Evolutionary conservation across 2,797 vertebrate species (phyloP).

Genomic region (Tapirus indicus): DNA sequence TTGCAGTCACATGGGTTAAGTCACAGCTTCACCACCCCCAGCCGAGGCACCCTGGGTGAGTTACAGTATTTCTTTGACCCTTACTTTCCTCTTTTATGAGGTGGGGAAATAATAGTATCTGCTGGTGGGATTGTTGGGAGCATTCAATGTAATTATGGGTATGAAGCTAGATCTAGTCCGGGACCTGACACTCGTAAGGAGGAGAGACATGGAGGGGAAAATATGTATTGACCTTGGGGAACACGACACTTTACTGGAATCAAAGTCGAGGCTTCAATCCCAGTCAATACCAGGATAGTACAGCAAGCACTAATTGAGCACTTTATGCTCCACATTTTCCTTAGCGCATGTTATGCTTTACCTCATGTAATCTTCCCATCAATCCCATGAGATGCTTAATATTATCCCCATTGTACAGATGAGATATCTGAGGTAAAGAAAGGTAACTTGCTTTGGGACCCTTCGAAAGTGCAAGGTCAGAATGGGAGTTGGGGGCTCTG

Average conservation of each 20-base stretch:
- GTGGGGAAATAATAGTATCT: background rate
- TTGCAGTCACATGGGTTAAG: background rate
- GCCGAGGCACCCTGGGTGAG: background rate
- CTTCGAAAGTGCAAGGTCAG: background rate
- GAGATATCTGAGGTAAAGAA: background rate
- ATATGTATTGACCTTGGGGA: background rate
- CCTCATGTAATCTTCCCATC: background rate
- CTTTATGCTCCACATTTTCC: background rate
- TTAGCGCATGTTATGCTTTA: background rate
- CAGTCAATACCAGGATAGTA: background rate
- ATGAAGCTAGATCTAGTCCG: background rate
- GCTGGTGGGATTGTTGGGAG: background rate
- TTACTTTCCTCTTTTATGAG: background rate
- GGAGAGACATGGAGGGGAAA: background rate
- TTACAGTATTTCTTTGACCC: background rate
- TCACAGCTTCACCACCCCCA: background rate
- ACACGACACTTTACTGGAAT: background rate
- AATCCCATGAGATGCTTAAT: background rate
- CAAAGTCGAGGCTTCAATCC: background rate
- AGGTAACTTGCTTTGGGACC: background rate
- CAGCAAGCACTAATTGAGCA: background rate
- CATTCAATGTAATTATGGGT: background rate
- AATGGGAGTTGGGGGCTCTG: background rate
- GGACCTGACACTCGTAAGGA: background rate
- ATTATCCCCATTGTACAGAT: background rate